Evolutionary conservation across 2,113 vertebrate species (phyloP).

Genomic region (Amblyopsis rosae): DNA sequence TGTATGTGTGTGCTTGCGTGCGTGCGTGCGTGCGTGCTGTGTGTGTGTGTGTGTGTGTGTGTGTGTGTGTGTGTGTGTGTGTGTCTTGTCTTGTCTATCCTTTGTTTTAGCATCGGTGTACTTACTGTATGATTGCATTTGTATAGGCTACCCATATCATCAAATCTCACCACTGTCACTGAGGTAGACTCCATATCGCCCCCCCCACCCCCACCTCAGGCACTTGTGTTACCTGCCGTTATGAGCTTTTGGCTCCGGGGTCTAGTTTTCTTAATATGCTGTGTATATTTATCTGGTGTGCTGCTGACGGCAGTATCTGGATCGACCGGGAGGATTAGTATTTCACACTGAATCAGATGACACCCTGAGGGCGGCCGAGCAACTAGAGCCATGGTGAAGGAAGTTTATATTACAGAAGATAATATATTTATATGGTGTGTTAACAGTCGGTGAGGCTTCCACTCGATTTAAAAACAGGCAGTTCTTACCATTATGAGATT

Average conservation of each 20-base stretch:
- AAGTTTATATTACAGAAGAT: constrained; percentile 14
- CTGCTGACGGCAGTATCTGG: constrained; percentile 47
- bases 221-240: not conserved
- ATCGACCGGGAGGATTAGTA: constrained; percentile 62
- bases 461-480: not conserved
- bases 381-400: constrained; percentile 11
- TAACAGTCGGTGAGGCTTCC: not conserved
- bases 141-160: not conserved
- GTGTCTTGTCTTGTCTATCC: not conserved
- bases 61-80: constrained; percentile 11
- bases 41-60: constrained; percentile 3
- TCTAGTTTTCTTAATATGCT: constrained; percentile 47
- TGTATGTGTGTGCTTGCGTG: constrained; percentile 13
- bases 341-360: constrained; percentile 56
- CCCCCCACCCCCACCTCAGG: not conserved
- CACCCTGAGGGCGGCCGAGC: constrained; percentile 36
- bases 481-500: no score
- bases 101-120: not conserved
- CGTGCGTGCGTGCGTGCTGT: not conserved
- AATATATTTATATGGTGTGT: not conserved
- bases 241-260: constrained; percentile 38
- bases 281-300: constrained; percentile 61
- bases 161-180: constrained; percentile 13
- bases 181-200: constrained; percentile 28
- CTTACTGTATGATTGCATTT: not conserved